These are phyloP conservation scores for Fragum fragum DNA, from an alignment of 2,888 invertebrate species.

Conservation along the genomic window DNA sequence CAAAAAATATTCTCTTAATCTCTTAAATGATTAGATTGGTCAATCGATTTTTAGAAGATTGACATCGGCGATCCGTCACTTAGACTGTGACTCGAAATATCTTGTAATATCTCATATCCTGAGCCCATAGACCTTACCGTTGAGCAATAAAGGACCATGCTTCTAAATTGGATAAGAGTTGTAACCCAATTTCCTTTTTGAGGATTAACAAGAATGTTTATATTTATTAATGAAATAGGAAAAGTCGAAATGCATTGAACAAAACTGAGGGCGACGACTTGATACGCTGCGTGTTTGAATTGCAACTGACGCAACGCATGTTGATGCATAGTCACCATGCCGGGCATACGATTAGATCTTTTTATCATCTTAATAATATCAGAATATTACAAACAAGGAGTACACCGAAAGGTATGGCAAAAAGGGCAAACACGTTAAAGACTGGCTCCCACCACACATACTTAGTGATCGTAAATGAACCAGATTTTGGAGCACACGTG, in stretches of 20 bases:
- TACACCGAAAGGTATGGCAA: not conserved
- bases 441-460: not conserved
- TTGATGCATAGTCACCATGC: not conserved
- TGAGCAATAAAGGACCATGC: not conserved
- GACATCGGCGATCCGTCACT: too few relatives aligned
- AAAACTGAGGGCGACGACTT: not conserved
- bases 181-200: not conserved
- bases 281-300: slow-evolving; percentile 2
- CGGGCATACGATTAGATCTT: not conserved
- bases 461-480: not conserved
- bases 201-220: not conserved
- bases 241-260: not conserved
- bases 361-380: not conserved
- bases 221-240: not conserved
- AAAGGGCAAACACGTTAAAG: not conserved
- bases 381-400: not conserved
- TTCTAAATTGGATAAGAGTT: not conserved
- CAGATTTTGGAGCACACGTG: not conserved
- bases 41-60: too few relatives aligned
- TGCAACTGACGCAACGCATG: not conserved
- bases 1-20: too few relatives aligned
- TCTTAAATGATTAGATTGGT: too few relatives aligned
- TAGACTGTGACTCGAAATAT: too few relatives aligned
- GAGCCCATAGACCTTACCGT: not conserved
- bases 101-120: not conserved